These are phyloP conservation scores for Oxyura jamaicensis DNA, from an alignment of 2,113 vertebrate genomes.

Conservation along the genomic window DNA sequence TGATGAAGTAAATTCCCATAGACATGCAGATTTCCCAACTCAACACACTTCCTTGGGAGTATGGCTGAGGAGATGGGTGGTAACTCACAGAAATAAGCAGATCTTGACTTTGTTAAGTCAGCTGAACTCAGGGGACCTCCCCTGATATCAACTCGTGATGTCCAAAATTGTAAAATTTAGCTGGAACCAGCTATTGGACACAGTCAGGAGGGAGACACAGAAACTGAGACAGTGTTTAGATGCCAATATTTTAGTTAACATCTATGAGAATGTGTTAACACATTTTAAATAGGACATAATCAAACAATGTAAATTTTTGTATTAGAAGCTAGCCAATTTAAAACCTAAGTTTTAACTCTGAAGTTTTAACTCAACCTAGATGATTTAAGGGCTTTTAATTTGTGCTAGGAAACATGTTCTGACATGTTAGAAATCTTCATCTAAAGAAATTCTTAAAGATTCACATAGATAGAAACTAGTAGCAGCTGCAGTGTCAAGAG, in stretches of 20 bases:
- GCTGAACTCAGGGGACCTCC: not conserved
- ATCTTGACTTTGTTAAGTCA: not conserved
- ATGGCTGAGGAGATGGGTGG: not conserved
- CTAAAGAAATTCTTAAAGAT: constrained; percentile 31
- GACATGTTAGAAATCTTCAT: not conserved
- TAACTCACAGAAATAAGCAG: not conserved
- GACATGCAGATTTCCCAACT: not conserved
- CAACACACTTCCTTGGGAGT: not conserved
- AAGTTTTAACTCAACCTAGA: not conserved
- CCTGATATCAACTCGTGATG: not conserved
- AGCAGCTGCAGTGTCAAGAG: constrained; percentile 38
- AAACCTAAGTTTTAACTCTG: not conserved
- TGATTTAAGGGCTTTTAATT: not conserved
- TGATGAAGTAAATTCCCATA: not conserved
- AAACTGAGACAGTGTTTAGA: not conserved
- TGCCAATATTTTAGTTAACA: not conserved
- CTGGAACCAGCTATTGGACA: not conserved
- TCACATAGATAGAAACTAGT: not conserved
- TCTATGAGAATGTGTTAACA: not conserved
- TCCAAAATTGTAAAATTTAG: not conserved
- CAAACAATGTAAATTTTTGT: not conserved
- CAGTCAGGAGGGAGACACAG: not conserved
- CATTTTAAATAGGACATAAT: not conserved
- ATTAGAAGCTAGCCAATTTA: not conserved
- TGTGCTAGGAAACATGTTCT: not conserved